These are phyloP conservation scores for Mormyrus hasselquistii DNA, from an alignment of 2,797 vertebrate species.

Conservation along the genomic window DNA sequence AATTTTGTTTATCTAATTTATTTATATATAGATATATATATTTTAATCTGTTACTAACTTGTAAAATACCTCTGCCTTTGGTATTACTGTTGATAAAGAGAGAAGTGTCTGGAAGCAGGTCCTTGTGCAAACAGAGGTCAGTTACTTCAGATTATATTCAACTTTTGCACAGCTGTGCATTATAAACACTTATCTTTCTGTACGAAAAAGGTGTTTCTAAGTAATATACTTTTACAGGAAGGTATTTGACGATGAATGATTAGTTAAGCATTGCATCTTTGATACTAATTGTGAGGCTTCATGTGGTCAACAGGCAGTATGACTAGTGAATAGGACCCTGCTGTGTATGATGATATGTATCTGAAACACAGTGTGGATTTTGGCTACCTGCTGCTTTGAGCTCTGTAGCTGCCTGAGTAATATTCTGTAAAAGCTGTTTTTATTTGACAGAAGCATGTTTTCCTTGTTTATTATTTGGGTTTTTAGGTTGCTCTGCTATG, in stretches of 20 bases:
- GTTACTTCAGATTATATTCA: not conserved
- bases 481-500: not conserved
- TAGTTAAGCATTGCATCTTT: not conserved
- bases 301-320: not conserved
- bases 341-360: not conserved
- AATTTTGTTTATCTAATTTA: not conserved
- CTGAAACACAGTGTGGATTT: not conserved
- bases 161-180: not conserved
- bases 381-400: not conserved
- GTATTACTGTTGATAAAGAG: not conserved
- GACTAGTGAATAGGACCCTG: not conserved
- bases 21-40: not conserved
- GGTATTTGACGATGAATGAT: not conserved
- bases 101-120: not conserved
- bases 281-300: not conserved
- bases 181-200: not conserved
- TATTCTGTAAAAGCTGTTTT: not conserved
- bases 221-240: not conserved
- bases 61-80: not conserved
- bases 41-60: not conserved
- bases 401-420: not conserved
- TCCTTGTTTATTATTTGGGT: not conserved
- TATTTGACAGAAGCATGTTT: not conserved
- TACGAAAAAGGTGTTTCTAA: not conserved
- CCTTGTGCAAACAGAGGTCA: not conserved